A percentile compares a stretch with the other conserved stretches of the same genome.
These are phyloP conservation scores for Cynopterus brachyotis DNA, from an alignment of 2,113 vertebrate genomes.

Conservation along the genomic window DNA sequence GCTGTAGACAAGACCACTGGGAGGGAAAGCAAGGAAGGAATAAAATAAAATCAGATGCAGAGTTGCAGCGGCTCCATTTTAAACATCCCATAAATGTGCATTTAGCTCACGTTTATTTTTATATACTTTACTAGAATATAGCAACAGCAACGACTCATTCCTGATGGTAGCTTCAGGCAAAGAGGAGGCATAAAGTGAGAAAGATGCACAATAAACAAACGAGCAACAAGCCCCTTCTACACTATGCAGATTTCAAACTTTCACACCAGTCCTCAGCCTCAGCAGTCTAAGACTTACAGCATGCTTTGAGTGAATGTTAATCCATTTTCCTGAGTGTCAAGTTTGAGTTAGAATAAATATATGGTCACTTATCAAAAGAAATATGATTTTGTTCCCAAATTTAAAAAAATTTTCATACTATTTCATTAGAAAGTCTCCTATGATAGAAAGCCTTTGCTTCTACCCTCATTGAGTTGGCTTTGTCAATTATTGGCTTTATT, in stretches of 20 bases:
- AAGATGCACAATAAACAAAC: slow-evolving; percentile 67
- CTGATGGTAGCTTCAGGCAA: slow-evolving; percentile 66
- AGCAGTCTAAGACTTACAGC: background rate
- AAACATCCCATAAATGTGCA: slow-evolving; percentile 38
- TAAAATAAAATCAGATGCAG: slow-evolving; percentile 51
- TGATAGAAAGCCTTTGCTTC: background rate
- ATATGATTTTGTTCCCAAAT: background rate
- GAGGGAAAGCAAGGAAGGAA: background rate
- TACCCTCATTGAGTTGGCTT: background rate
- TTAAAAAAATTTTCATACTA: background rate
- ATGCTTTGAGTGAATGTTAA: background rate
- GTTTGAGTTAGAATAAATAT: background rate
- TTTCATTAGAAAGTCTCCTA: background rate
- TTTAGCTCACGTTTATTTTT: slow-evolving; percentile 68
- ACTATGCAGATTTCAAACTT: slow-evolving; percentile 10
- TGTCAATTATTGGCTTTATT: background rate
- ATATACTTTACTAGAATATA: slow-evolving; percentile 58
- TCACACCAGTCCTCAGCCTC: background rate
- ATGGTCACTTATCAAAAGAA: background rate
- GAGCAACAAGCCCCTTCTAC: slow-evolving; percentile 56
- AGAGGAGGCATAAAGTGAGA: slow-evolving; percentile 54
- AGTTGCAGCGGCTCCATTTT: slow-evolving; percentile 35
- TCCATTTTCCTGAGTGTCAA: background rate
- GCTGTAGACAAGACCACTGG: background rate
- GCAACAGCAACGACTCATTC: slow-evolving; percentile 45